phyloP scores from a whole-genome alignment of 1,140 invertebrate genomes.

The Drosophila mauritiana region DNA sequence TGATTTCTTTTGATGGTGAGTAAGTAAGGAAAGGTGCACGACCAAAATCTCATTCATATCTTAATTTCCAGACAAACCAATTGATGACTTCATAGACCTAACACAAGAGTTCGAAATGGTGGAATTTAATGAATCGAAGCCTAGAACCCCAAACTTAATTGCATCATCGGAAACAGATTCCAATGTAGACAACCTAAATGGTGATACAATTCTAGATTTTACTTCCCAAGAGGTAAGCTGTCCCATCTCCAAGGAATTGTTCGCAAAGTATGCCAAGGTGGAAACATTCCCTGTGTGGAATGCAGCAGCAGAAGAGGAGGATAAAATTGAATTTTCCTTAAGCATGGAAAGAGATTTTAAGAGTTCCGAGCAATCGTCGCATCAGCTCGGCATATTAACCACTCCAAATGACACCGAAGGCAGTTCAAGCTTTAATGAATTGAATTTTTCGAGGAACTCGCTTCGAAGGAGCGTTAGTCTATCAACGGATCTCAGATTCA shows the following conservation, averaged over 20 bases:
- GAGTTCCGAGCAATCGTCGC: constrained; percentile 13
- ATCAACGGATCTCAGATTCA: constrained; percentile 47
- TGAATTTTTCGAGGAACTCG: constrained; percentile 27
- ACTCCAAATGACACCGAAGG: background rate
- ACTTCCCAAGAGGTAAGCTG: constrained; percentile 3
- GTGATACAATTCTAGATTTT: background rate
- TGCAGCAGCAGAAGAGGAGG: background rate
- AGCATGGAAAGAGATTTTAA: background rate
- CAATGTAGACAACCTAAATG: constrained; percentile 16
- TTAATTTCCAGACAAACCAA: background rate
- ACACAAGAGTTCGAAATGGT: constrained; percentile 21
- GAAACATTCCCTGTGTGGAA: background rate
- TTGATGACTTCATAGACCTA: constrained; percentile 37
- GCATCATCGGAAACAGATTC: constrained; percentile 17
- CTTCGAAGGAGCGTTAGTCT: constrained; percentile 41
- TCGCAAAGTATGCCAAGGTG: constrained; percentile 15
- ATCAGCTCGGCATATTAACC: background rate
- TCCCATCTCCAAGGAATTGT: constrained; percentile 28
- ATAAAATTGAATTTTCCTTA: background rate
- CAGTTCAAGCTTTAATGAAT: constrained; percentile 24
- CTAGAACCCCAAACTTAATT: background rate
- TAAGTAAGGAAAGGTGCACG: too few species aligned
- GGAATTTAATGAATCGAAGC: background rate
- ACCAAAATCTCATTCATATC: background rate
- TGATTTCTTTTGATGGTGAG: constrained; percentile 9